phyloP scores from a whole-genome alignment of 2,888 invertebrate species.

The Ichneumoninae sp. region DNA sequence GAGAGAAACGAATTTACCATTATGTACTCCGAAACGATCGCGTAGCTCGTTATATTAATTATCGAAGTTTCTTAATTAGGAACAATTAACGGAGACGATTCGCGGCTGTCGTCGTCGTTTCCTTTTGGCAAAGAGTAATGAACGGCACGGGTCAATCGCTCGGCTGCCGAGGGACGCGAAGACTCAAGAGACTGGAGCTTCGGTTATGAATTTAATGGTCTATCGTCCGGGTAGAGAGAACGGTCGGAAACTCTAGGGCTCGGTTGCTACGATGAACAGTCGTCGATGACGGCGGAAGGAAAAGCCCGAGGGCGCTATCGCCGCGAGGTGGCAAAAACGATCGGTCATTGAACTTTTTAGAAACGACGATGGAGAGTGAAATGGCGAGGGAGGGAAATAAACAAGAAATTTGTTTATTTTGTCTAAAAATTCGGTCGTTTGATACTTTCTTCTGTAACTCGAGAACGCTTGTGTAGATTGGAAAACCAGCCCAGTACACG shows the following conservation, averaged over 20 bases:
- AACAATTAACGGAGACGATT: conserved; percentile 63
- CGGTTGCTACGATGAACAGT: background rate
- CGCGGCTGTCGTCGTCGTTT: conserved; percentile 18
- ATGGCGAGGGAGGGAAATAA: background rate
- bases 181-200: conserved; percentile 19
- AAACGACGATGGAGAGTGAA: background rate
- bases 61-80: conserved; percentile 68
- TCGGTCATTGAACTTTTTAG: conserved; percentile 31
- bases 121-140: conserved; percentile 39
- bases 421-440: no score
- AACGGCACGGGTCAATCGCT: conserved; percentile 58
- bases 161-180: conserved; percentile 5
- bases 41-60: conserved; percentile 67
- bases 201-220: conserved; percentile 41
- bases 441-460: no score
- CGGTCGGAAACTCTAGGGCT: conserved; percentile 24
- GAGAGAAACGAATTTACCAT: conserved; percentile 28
- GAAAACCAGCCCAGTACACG: no score
- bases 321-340: background rate
- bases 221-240: conserved; percentile 15
- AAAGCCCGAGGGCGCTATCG: background rate
- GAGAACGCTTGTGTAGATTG: no score
- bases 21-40: conserved; percentile 22
- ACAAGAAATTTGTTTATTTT: conserved; percentile 20
- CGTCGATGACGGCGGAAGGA: background rate